A percentile compares a stretch with the other conserved stretches of the same genome.
phyloP scores from a whole-genome alignment of 2,113 vertebrate species.

The Castor canadensis region DNA sequence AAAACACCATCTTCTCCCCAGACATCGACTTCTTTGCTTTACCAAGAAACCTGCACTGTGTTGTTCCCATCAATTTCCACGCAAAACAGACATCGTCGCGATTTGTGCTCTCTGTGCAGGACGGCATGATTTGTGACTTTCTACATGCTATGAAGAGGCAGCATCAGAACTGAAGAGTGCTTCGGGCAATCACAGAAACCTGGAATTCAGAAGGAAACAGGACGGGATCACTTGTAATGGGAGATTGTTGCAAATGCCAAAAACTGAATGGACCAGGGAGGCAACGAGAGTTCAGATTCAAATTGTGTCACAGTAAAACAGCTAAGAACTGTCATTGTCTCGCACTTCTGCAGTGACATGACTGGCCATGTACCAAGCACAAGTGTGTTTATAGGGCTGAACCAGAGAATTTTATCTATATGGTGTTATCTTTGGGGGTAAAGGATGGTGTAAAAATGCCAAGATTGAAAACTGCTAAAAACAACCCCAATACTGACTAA shows the following conservation, averaged over 20 bases:
- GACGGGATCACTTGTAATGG: not conserved
- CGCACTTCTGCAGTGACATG: not conserved
- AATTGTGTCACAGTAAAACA: not conserved
- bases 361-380: not conserved
- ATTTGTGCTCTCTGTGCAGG: not conserved
- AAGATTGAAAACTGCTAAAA: not conserved
- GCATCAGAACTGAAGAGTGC: too few relatives aligned
- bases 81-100: too few relatives aligned
- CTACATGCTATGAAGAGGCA: not conserved
- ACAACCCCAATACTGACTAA: not conserved
- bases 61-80: not conserved
- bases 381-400: not conserved
- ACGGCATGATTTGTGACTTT: not conserved
- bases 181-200: not conserved
- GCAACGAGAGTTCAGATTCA: not conserved
- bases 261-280: not conserved
- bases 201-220: not conserved
- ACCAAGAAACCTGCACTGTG: not conserved
- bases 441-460: not conserved
- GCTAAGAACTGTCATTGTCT: not conserved
- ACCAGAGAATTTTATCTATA: not conserved
- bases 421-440: not conserved
- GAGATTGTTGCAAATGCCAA: not conserved
- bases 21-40: not conserved
- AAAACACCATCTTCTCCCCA: not conserved